Evolutionary conservation across 2,113 vertebrate species (phyloP).

Genomic region (Noturus placidus): DNA sequence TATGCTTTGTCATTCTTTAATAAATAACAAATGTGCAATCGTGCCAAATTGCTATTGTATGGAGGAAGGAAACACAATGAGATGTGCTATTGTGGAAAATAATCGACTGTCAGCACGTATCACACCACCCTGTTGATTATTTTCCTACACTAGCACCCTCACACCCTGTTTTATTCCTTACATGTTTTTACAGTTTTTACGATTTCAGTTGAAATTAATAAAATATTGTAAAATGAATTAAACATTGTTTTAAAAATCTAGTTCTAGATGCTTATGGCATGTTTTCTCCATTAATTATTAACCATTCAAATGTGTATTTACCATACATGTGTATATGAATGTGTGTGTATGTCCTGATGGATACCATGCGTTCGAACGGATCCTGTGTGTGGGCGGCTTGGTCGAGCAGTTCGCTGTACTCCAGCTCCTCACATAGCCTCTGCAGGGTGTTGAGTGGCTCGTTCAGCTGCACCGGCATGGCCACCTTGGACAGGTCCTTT

Average conservation of each 20-base stretch:
- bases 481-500: conserved; percentile 96
- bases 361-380: conserved; percentile 89
- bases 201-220: not conserved
- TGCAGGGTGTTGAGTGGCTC: conserved; percentile 95
- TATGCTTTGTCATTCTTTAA: not conserved
- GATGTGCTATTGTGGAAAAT: not conserved
- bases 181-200: not conserved
- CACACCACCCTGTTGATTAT: not conserved
- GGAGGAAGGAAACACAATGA: not conserved
- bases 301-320: not conserved
- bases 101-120: not conserved
- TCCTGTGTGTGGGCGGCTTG: conserved; percentile 75
- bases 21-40: not conserved
- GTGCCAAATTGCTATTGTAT: not conserved
- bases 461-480: conserved; percentile 95
- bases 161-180: not conserved
- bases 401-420: conserved; percentile 93
- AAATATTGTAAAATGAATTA: not conserved
- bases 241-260: not conserved
- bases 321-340: not conserved
- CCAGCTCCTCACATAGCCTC: conserved; percentile 93
- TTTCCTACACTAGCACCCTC: not conserved
- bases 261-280: not conserved
- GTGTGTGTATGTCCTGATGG: conserved; percentile 1
- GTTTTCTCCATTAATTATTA: not conserved